A percentile compares a stretch with the other conserved stretches of the same genome.
phyloP scores from a whole-genome alignment of 2,888 invertebrate genomes.

The Leptopilina myrica region DNA sequence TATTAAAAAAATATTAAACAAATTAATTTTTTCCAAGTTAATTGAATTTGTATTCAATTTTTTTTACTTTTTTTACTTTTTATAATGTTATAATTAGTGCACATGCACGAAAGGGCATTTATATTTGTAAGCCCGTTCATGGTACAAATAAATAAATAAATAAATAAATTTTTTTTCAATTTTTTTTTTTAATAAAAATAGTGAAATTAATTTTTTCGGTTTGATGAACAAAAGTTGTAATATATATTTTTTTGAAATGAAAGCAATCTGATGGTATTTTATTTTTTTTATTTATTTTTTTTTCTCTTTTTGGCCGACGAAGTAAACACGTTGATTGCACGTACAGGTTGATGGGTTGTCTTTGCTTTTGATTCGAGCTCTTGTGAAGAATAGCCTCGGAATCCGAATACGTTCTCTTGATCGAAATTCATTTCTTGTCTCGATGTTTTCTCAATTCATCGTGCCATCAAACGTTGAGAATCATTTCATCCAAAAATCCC shows the following conservation, averaged over 20 bases:
- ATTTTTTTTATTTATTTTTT: neutral
- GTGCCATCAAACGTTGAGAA: conserved; percentile 50
- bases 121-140: no score
- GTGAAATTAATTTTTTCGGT: no score
- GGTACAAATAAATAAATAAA: no score
- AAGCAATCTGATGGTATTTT: neutral
- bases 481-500: conserved; percentile 20
- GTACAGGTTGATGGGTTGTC: conserved; percentile 12
- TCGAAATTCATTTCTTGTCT: conserved; percentile 40
- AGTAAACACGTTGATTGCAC: conserved; percentile 34
- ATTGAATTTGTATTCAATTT: no score
- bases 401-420: conserved; percentile 53
- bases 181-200: no score
- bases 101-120: no score
- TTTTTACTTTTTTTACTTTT: no score
- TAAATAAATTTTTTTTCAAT: no score
- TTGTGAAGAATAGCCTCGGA: conserved; percentile 38
- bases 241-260: no score
- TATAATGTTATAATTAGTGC: no score
- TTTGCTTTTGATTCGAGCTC: conserved; percentile 15
- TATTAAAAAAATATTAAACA: no score
- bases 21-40: no score
- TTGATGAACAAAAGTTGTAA: neutral
- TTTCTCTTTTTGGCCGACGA: neutral
- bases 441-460: conserved; percentile 50